phyloP scores from a whole-genome alignment of 2,888 invertebrate species.

The Argynnis bischoffii region DNA sequence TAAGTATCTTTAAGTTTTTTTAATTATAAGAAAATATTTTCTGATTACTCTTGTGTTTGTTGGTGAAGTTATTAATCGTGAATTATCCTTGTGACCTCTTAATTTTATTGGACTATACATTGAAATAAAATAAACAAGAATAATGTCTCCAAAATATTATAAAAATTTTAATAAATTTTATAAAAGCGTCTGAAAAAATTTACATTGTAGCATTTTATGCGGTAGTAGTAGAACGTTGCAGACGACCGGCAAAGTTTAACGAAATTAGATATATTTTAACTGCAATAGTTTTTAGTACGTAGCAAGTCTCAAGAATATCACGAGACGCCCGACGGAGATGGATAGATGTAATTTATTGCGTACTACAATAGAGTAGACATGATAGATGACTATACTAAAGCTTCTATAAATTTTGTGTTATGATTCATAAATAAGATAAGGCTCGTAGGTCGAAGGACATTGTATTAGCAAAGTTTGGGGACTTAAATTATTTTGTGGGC shows the following conservation, averaged over 20 bases:
- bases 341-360: constrained; percentile 28
- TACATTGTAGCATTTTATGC: constrained; percentile 5
- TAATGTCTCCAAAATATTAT: too few species aligned
- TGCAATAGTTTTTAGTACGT: constrained; percentile 16
- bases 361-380: constrained; percentile 28
- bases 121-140: background rate
- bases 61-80: too few species aligned
- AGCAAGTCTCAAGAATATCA: constrained; percentile 12
- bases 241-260: constrained; percentile 17
- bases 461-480: background rate
- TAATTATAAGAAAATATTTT: background rate
- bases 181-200: background rate
- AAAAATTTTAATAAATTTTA: too few species aligned
- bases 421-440: constrained; percentile 18
- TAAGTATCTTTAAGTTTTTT: background rate
- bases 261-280: constrained; percentile 22
- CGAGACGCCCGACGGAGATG: constrained; percentile 22
- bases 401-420: constrained; percentile 25
- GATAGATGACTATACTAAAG: constrained; percentile 23
- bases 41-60: too few species aligned
- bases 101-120: too few species aligned
- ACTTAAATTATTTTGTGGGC: background rate
- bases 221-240: background rate
- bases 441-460: background rate
- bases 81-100: too few species aligned